Evolutionary conservation across 1,140 invertebrate species (phyloP).

Genomic region (Drosophila nikananu): DNA sequence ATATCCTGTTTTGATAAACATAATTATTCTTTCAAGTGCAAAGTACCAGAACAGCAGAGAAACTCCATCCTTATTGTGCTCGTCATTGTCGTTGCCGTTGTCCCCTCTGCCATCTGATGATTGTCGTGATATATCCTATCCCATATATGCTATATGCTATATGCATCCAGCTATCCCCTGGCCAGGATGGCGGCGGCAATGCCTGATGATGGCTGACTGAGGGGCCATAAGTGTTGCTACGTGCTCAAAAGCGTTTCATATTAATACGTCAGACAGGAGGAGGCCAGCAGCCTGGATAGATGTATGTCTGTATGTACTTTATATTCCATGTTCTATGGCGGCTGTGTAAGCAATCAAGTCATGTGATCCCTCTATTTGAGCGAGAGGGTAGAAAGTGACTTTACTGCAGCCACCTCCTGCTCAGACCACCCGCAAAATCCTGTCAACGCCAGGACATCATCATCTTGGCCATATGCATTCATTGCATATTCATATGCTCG

Average conservation of each 20-base stretch:
- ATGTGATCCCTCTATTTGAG: constrained; percentile 82
- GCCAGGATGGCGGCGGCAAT: constrained; percentile 29
- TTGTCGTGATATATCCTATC: constrained; percentile 74
- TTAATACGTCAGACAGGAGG: constrained; percentile 77
- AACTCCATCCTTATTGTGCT: constrained; percentile 38
- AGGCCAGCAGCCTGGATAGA: constrained; percentile 21
- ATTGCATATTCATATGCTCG: constrained; percentile 77
- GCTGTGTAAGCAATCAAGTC: constrained; percentile 80
- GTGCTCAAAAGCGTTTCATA: constrained; percentile 84
- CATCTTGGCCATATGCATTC: constrained; percentile 77
- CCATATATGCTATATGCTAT: constrained; percentile 8
- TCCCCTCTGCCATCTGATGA: constrained; percentile 62
- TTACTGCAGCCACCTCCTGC: constrained; percentile 41
- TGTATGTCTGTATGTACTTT: not conserved
- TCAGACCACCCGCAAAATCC: constrained; percentile 18
- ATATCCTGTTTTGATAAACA: too few relatives aligned
- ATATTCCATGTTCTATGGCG: constrained; percentile 70
- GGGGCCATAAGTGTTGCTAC: constrained; percentile 80
- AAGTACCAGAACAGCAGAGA: constrained; percentile 51
- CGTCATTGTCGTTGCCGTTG: constrained; percentile 52
- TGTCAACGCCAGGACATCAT: constrained; percentile 51
- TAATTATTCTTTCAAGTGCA: constrained; percentile 4
- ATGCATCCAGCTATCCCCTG: constrained; percentile 2
- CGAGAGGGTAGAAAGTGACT: constrained; percentile 81
- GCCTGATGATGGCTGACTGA: constrained; percentile 53